phyloP scores from a whole-genome alignment of 2,797 vertebrate genomes.

The Gila robusta region DNA sequence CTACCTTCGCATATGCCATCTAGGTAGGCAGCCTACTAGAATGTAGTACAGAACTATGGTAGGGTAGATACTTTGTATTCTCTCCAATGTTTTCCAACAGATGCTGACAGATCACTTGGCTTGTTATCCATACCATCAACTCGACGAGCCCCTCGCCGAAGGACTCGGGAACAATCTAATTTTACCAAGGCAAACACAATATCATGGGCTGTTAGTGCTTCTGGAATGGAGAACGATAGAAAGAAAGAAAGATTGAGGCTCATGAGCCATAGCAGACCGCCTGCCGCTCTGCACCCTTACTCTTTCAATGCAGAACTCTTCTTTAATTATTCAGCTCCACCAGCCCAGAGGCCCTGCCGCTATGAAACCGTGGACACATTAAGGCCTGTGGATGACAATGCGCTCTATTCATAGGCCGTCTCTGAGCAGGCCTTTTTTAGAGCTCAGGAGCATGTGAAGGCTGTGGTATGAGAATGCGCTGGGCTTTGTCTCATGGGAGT shows the following conservation, averaged over 20 bases:
- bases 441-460: conserved; percentile 52
- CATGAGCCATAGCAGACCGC: conserved; percentile 44
- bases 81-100: conserved; percentile 43
- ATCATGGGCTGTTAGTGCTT: conserved; percentile 38
- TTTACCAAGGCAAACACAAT: conserved; percentile 29
- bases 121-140: conserved; percentile 46
- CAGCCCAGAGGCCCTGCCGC: conserved; percentile 50
- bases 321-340: conserved; percentile 61
- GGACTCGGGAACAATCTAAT: conserved; percentile 36
- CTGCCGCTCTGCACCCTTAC: conserved; percentile 43
- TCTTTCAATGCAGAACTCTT: conserved; percentile 47
- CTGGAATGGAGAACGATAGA: not conserved
- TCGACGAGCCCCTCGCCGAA: conserved; percentile 19
- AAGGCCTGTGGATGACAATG: conserved; percentile 58
- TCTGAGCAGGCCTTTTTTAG: conserved; percentile 54
- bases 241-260: conserved; percentile 31
- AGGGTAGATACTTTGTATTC: conserved; percentile 21
- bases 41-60: not conserved
- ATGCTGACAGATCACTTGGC: conserved; percentile 46
- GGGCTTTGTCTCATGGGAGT: conserved; percentile 46
- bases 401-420: conserved; percentile 61
- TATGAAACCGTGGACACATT: conserved; percentile 53
- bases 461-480: conserved; percentile 38
- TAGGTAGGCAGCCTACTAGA: not conserved
- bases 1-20: not conserved